Evolutionary conservation across 2,113 vertebrate species (phyloP), one percentile per base, ranked within the genome.

Genomic region (Charina bottae): DNA sequence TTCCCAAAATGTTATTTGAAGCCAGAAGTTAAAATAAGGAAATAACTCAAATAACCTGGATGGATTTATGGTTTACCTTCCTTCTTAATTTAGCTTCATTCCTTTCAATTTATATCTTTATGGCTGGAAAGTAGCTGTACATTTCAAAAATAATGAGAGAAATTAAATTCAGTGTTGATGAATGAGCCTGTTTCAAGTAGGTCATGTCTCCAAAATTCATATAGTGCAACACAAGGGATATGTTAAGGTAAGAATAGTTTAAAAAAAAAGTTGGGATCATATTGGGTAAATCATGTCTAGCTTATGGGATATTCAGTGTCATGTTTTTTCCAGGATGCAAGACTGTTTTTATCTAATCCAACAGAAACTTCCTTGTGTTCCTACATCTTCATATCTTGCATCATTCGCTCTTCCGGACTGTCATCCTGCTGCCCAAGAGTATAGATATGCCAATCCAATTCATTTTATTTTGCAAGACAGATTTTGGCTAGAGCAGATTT

Each of bases 41-140:
- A 53, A n/a, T 58, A 55, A 10, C 10, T 85, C 17, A 62, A 85
- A 33, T 83, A 59, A 60, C 33, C 12, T 21, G 26, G 21, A 88
- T 83, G 42, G 21, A 26, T 49, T 9, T 13, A 12, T 12, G 26
- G 49, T 88, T 88, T 91, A 62, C 42, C 19, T 62, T 2, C 54
- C 78, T 92, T 90, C 87, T 78, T 88, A 55, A 6, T 13, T 90
- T 37, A 87, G 56, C 12, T 21, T 2, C 89, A 87, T 93, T 91
- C 84, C 59, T 68, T 15, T 93, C 26, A 13, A 92, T 83, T 0
- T 49, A 1, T 3, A 28, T 0, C 92, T 58, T 90, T 85, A 86
- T 87, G 19, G 4, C 55, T 55, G 23, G 23, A 54, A 53, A 28
- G 62, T 90, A 83, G 2, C 60, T 83, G 11, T 53, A 64, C 87